Evolutionary conservation across 35 echinoderm and acorn worm genomes (phyloP).

Genomic region (Ophiothrix spiculata): DNA sequence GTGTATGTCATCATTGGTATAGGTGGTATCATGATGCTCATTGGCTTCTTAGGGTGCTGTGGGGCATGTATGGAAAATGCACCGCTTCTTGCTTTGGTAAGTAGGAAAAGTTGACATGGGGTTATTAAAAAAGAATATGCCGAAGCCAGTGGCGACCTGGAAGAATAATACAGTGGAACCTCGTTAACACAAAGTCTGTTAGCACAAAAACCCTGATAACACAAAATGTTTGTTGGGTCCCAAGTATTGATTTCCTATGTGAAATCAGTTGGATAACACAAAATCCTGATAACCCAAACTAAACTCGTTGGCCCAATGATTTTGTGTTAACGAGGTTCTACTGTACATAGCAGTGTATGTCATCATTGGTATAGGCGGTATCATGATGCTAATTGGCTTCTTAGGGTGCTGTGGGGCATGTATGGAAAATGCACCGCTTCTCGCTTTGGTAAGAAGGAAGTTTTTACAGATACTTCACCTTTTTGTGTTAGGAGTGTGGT

Average conservation of each 20-base stretch:
- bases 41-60: constrained; percentile 96
- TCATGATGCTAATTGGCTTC: constrained; percentile 99
- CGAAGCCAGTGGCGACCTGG: constrained; percentile 57
- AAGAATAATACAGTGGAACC: constrained; percentile 95
- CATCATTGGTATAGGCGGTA: constrained; percentile 77
- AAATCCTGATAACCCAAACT: too few species aligned
- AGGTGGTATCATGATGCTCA: constrained; percentile 93
- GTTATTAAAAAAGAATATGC: too few species aligned
- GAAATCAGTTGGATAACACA: too few species aligned
- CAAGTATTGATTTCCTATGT: too few species aligned
- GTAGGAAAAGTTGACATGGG: too few species aligned
- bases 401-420: constrained; percentile 95
- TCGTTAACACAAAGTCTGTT: too few species aligned
- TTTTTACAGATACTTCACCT: too few species aligned
- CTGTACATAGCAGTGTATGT: constrained; percentile 90
- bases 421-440: constrained; percentile 71
- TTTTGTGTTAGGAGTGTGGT: too few species aligned
- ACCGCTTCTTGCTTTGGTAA: constrained; percentile 74
- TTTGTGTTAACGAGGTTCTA: too few species aligned
- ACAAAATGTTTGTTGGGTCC: too few species aligned
- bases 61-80: constrained; percentile 89
- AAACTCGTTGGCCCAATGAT: too few species aligned
- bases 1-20: constrained; percentile 87
- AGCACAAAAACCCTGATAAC: too few species aligned
- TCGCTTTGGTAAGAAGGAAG: constrained; percentile 62